Evolutionary conservation across 2,888 invertebrate species (phyloP).

Genomic region (Agonopterix heracliana): DNA sequence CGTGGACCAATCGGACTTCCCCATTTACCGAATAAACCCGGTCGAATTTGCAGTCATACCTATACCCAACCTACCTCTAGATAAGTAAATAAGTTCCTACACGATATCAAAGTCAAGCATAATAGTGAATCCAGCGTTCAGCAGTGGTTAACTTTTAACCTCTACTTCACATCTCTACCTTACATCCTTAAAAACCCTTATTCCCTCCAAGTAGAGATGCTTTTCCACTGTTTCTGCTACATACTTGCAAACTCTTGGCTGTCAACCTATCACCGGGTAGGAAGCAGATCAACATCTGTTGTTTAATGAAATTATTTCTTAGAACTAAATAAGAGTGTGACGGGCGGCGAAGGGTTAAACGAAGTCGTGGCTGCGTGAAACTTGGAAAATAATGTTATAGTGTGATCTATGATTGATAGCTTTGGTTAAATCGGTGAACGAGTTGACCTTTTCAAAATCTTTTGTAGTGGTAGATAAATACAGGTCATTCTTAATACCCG

Average conservation of each 20-base stretch:
- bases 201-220: too few relatives aligned
- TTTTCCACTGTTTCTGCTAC: too few relatives aligned
- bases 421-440: background rate
- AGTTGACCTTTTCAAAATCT: background rate
- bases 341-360: slow-evolving; percentile 18
- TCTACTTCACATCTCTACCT: slow-evolving; percentile 7
- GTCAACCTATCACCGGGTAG: slow-evolving; percentile 39
- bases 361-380: slow-evolving; percentile 20
- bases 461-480: background rate
- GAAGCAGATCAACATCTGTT: slow-evolving; percentile 33
- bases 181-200: too few relatives aligned
- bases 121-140: slow-evolving; percentile 32
- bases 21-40: too few relatives aligned
- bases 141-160: slow-evolving; percentile 52
- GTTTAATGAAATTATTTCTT: slow-evolving; percentile 53
- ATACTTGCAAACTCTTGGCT: slow-evolving; percentile 11
- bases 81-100: too few relatives aligned
- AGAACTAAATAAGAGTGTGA: slow-evolving; percentile 28
- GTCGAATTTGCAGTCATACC: too few relatives aligned
- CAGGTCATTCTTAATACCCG: too few relatives aligned
- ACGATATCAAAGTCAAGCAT: slow-evolving; percentile 3
- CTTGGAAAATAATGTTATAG: background rate
- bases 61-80: too few relatives aligned
- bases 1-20: too few relatives aligned
- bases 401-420: slow-evolving; percentile 1